Evolutionary conservation across 2,888 invertebrate genomes (phyloP), one percentile per base, ranked within the genome.

Genomic region (Pammene fasciana): DNA sequence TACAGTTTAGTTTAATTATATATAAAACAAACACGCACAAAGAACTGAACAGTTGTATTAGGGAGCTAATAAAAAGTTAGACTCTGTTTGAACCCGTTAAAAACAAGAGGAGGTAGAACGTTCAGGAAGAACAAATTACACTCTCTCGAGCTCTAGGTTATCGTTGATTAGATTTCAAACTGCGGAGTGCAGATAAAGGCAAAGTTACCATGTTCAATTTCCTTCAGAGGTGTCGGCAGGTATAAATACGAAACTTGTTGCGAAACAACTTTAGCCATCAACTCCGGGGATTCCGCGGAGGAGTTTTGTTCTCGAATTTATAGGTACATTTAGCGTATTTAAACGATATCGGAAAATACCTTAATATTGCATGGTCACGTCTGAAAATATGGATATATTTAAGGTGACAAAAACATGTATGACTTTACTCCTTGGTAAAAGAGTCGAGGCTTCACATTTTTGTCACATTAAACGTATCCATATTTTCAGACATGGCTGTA

Each of bases 141-240:
- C 52, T 38, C 50, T 45, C 67, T 46, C 52, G n/a, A 45, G 67
- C 43, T 60, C 41, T 46, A 62, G 36, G 46, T 55, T 64, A 57
- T 52, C 52, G 64, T 78, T 80, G 83, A 86, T 85, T 83, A 77
- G 77, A 76, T 83, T 82, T 72, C 61, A 57, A 78, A 81, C 81
- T 79, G 73, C 75, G 78, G 76, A 74, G 74, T 76, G 72, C 74
- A 76, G 77, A 74, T 62, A 72, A 71, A 74, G 67, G 77, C 72
- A 77, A 79, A 73, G 78, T 79, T 57, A 11, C 50, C 57, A 72
- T 74, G 73, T 64, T 76, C 72, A 72, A 70, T 76, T 73, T 56
- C 62, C 61, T 68, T 66, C 14, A 61, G 55, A 70, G 60, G 59
- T 26, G 52, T 72, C 38, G 41, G 71, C 62, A 57, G 57, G 62